Evolutionary conservation across 2,113 vertebrate genomes (phyloP), one percentile per base, ranked within the genome.

Genomic region (Ahaetulla prasina): DNA sequence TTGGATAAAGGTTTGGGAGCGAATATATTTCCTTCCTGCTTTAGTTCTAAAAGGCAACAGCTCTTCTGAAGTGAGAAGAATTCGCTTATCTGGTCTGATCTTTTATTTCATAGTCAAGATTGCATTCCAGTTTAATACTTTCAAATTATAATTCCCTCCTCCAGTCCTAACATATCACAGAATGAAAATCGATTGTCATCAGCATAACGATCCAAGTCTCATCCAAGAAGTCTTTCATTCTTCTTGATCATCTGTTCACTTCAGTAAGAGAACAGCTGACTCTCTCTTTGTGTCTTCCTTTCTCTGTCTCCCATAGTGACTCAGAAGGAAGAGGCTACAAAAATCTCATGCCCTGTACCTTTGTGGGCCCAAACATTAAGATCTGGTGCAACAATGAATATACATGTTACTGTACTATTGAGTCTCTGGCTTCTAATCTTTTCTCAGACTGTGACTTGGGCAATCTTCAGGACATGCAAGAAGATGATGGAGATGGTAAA

Each of bases 381-480:
- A 52, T 20, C 18, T 52, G 85, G 57, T 68, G 57, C 85, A 3
- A 23, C 35, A 80, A 90, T 90, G 52, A 27, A 3, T 85, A 18
- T 9, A 27, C 87, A 60, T 27, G 35, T 35, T 89, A 54, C 35
- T 39, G 90, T 49, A 30, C 35, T 92, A 50, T 68, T 91, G 63
- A 95, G 25, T 43, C 54, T 93, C 88, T 94, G 4, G 0, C 0
- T 60, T 90, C 80, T 90, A 2, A 89, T 5, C 30, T 43, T 53
- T 0, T 47, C 45, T 9, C 96, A 99, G 99, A 99, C 96, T 99
- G 99, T 97, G 98, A 99, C 96, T 96, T 99, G 96, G 97, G 98
- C 90, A 97, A 98, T 93, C 98, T 99, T 95, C 98, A 97, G 96
- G 98, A 98, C 68, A 98, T 98, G 96, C 98, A 98, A 16, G 98